Conservation (phyloP, 2,797 vertebrate species). For the Bryconaethiops microstoma region DNA sequence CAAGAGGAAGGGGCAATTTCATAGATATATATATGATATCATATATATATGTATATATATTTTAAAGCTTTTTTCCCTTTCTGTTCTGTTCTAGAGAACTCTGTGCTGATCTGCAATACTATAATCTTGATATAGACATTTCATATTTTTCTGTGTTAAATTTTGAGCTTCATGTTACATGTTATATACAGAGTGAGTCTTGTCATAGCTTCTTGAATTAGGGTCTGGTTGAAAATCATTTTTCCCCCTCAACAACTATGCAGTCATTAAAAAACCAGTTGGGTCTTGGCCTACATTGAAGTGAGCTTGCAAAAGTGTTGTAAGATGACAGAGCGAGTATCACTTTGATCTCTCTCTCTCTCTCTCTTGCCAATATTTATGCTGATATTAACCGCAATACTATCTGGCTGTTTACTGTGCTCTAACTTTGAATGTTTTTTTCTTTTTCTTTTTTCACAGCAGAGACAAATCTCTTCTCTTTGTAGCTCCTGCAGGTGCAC, state of each 20-base stretch:
- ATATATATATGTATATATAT: neutral
- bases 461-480: constrained; percentile 47
- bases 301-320: neutral
- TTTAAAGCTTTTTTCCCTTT: constrained; percentile 59
- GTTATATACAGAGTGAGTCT: constrained; percentile 44
- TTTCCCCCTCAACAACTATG: constrained; percentile 48
- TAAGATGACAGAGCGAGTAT: constrained; percentile 17
- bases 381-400: constrained; percentile 11
- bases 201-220: constrained; percentile 36
- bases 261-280: constrained; percentile 33
- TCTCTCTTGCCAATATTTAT: neutral
- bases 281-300: neutral
- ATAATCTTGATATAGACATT: constrained; percentile 45
- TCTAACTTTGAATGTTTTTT: constrained; percentile 28
- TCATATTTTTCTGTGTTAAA: constrained; percentile 46
- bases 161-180: constrained; percentile 36
- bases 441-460: constrained; percentile 18
- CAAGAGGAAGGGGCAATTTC: constrained; percentile 40
- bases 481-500: constrained; percentile 48
- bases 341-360: constrained; percentile 31
- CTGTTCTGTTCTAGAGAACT: constrained; percentile 42
- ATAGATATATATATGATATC: neutral
- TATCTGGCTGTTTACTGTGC: constrained; percentile 6
- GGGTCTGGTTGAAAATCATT: constrained; percentile 36
- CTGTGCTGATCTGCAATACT: constrained; percentile 47